Evolutionary conservation across 2,888 invertebrate species (phyloP).

Genomic region (Phragmatobia fuliginosa): DNA sequence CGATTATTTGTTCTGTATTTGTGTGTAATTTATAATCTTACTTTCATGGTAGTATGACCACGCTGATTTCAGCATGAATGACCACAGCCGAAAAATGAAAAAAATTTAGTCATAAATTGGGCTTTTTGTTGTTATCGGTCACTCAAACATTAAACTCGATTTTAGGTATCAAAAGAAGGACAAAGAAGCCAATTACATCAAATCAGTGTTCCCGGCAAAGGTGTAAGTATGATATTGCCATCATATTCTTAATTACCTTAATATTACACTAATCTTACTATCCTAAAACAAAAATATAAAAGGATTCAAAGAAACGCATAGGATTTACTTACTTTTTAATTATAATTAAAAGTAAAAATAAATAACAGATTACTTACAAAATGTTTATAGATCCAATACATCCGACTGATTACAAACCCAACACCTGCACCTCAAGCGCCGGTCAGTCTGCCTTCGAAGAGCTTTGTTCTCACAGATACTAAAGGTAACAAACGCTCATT

Average conservation of each 20-base stretch:
- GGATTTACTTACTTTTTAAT: background rate
- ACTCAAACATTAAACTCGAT: background rate
- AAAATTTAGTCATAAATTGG: too few species aligned
- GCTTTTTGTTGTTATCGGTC: too few species aligned
- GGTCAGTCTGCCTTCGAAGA: conserved; percentile 58
- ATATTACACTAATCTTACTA: background rate
- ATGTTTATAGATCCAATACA: conserved; percentile 88
- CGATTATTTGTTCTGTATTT: background rate
- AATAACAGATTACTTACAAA: background rate
- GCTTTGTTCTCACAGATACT: conserved; percentile 71
- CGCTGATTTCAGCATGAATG: too few species aligned
- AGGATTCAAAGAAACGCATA: background rate
- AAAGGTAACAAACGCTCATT: conserved; percentile 62
- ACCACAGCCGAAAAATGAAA: too few species aligned
- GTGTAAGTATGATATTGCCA: conserved; percentile 75
- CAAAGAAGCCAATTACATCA: conserved; percentile 88
- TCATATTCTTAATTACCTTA: background rate
- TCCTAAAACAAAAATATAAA: background rate
- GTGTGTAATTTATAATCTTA: too few species aligned
- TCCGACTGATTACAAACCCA: conserved; percentile 88
- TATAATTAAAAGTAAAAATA: background rate
- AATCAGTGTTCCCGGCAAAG: conserved; percentile 90
- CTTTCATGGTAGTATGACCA: too few species aligned
- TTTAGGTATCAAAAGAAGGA: conserved; percentile 66
- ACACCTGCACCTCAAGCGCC: conserved; percentile 53